Evolutionary conservation across 2,888 invertebrate species (phyloP).

Genomic region (Dolichopus griseipennis): DNA sequence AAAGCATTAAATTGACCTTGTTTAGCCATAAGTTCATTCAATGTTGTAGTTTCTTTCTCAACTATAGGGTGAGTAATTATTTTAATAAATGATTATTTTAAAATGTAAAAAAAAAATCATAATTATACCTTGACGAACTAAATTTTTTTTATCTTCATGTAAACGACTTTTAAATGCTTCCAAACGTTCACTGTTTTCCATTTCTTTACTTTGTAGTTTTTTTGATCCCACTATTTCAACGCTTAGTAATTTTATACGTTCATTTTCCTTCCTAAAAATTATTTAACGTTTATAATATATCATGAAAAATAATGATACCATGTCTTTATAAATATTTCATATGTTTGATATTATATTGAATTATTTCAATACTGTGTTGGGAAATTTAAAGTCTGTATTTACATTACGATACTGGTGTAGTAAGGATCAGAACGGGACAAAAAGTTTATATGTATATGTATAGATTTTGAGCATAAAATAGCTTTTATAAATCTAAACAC

Average conservation of each 20-base stretch:
- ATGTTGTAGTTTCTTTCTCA: constrained; percentile 48
- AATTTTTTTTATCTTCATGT: constrained; percentile 47
- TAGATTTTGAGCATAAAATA: too few species aligned
- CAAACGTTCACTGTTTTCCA: constrained; percentile 56
- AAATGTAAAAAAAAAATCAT: background rate
- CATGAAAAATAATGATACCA: too few species aligned
- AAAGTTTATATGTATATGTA: too few species aligned
- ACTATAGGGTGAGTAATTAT: constrained; percentile 35
- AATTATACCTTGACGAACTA: constrained; percentile 42
- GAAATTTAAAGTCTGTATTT: too few species aligned
- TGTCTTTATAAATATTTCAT: too few species aligned
- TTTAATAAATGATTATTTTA: background rate
- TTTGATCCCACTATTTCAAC: constrained; percentile 58
- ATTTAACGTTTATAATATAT: too few species aligned
- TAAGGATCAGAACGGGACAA: too few species aligned
- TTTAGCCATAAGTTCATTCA: constrained; percentile 47
- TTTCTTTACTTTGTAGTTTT: constrained; percentile 56
- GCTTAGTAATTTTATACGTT: constrained; percentile 48
- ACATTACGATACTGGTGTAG: too few species aligned
- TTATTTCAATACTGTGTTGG: too few species aligned
- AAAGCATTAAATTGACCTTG: constrained; percentile 50
- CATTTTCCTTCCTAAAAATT: constrained; percentile 49
- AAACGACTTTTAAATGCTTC: constrained; percentile 52
- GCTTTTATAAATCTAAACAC: too few species aligned
- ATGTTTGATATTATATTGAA: too few species aligned